These are phyloP conservation scores for Drosophila melanosoma DNA, from an alignment of 2,888 invertebrate species.

Conservation along the genomic window DNA sequence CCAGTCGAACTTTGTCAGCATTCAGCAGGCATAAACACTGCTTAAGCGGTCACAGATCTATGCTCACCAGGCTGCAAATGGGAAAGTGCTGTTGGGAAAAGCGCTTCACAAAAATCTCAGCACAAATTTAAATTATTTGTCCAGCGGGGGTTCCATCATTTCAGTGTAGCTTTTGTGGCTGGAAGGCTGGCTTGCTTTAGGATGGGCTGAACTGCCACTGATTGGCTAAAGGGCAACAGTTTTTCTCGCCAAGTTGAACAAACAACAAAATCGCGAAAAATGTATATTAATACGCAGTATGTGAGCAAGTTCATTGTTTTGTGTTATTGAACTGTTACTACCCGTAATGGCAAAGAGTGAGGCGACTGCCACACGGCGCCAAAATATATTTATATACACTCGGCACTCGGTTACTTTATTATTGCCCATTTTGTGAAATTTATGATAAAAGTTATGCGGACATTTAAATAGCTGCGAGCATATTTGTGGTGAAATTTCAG, in stretches of 20 bases:
- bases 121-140: slow-evolving; percentile 66
- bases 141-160: slow-evolving; percentile 38
- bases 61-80: slow-evolving; percentile 21
- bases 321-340: slow-evolving; percentile 39
- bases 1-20: slow-evolving; percentile 54
- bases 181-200: slow-evolving; percentile 1
- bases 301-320: slow-evolving; percentile 40
- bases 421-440: slow-evolving; percentile 50
- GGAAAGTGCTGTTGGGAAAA: slow-evolving; percentile 6
- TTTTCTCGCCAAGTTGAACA: slow-evolving; percentile 17
- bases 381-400: slow-evolving; percentile 60
- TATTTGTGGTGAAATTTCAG: slow-evolving; percentile 25
- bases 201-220: slow-evolving; percentile 1
- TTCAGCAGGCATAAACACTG: slow-evolving; percentile 73
- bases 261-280: slow-evolving; percentile 15
- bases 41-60: slow-evolving; percentile 57
- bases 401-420: slow-evolving; percentile 20
- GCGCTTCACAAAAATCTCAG: slow-evolving; percentile 34
- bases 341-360: slow-evolving; percentile 8
- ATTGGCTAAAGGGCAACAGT: slow-evolving; percentile 18
- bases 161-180: slow-evolving; percentile 3
- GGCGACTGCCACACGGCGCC: background rate
- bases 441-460: slow-evolving; percentile 68
- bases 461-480: slow-evolving; percentile 35
- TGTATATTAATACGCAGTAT: slow-evolving; percentile 24